These are phyloP conservation scores for Baccha elongata DNA, from an alignment of 2,888 invertebrate species.

Conservation along the genomic window DNA sequence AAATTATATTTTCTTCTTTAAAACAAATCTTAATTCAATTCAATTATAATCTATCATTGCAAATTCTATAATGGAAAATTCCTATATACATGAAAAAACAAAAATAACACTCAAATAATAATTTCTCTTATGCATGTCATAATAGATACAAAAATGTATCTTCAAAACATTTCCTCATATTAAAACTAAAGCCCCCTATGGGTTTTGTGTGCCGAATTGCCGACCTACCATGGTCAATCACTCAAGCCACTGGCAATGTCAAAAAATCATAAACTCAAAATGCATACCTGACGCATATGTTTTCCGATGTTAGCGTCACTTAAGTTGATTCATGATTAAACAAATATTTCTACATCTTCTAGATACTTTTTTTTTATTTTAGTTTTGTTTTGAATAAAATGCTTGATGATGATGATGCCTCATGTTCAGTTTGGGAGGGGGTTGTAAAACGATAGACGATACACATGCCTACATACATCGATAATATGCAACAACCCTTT, in stretches of 20 bases:
- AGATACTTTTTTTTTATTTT: constrained; percentile 26
- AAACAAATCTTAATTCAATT: constrained; percentile 27
- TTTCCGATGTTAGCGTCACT: constrained; percentile 9
- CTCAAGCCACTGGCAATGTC: constrained; percentile 28
- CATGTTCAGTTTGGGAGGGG: neutral
- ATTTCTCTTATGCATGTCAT: constrained; percentile 43
- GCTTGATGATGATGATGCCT: constrained; percentile 29
- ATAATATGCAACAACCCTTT: constrained; percentile 58
- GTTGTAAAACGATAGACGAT: neutral
- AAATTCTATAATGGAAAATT: neutral
- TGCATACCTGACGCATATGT: constrained; percentile 14
- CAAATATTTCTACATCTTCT: constrained; percentile 3
- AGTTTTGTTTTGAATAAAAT: constrained; percentile 44
- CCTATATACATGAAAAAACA: constrained; percentile 7
- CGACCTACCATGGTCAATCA: constrained; percentile 19
- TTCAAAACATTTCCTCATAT: constrained; percentile 1
- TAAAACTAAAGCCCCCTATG: neutral
- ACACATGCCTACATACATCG: no score
- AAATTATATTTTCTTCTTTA: constrained; percentile 24
- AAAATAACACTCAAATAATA: neutral
- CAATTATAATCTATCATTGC: constrained; percentile 25
- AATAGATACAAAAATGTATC: constrained; percentile 9
- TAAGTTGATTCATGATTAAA: constrained; percentile 30
- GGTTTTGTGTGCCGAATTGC: no score
- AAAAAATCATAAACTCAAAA: no score